phyloP scores from a whole-genome alignment of 2,888 invertebrate species.

The Hemaris fuciformis region DNA sequence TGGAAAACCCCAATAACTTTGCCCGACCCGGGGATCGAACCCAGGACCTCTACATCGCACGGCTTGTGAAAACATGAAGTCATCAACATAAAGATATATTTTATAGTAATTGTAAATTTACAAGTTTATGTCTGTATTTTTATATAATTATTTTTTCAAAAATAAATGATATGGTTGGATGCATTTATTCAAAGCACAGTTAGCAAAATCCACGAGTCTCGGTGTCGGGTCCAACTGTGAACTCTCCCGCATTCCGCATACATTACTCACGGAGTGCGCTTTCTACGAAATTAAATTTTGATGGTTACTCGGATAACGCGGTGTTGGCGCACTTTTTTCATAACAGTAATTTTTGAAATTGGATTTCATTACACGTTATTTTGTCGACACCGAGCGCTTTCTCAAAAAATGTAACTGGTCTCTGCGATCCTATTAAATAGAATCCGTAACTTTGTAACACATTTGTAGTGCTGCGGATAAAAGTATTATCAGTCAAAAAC shows the following conservation, averaged over 20 bases:
- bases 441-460: too few species aligned
- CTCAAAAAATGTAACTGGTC: background rate
- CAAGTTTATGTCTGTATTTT: too few species aligned
- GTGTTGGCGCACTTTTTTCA: constrained; percentile 54
- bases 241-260: constrained; percentile 53
- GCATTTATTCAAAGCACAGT: background rate
- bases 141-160: too few species aligned
- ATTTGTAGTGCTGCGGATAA: too few species aligned
- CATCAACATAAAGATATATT: too few species aligned
- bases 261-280: constrained; percentile 69
- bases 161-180: background rate
- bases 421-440: too few species aligned
- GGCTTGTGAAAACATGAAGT: too few species aligned
- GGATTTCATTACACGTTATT: constrained; percentile 29
- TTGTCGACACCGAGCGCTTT: constrained; percentile 8
- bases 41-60: too few species aligned
- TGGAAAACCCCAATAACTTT: too few species aligned
- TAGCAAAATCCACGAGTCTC: constrained; percentile 31
- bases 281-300: constrained; percentile 76
- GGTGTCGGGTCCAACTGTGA: constrained; percentile 32
- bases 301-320: constrained; percentile 60
- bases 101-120: too few species aligned
- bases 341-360: constrained; percentile 49
- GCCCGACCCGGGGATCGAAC: too few species aligned
- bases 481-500: too few species aligned